These are phyloP conservation scores for Oryctes rhinoceros DNA, from an alignment of 1,140 invertebrate genomes.

Conservation along the genomic window DNA sequence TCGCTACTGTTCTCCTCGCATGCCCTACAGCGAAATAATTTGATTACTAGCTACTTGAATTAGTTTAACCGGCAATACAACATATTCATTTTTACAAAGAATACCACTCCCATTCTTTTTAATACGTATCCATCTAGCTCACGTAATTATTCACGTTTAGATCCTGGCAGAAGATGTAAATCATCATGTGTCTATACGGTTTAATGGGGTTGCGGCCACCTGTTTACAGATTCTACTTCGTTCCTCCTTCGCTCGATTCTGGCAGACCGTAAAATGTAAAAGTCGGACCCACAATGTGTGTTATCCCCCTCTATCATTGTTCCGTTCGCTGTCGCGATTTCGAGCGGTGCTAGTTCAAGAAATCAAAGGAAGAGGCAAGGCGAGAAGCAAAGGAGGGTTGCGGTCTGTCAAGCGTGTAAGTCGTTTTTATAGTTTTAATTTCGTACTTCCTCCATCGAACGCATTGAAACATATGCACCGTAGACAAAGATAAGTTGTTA, in stretches of 20 bases:
- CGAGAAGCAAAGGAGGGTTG: not conserved
- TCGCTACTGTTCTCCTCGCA: no score
- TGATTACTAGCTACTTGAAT: no score
- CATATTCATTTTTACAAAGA: no score
- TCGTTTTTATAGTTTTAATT: constrained; percentile 3
- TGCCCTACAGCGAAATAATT: no score
- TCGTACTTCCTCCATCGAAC: not conserved
- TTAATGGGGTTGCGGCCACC: constrained; percentile 3
- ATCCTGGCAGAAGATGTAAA: constrained; percentile 5
- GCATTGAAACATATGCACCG: not conserved
- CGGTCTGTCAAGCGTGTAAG: constrained; percentile 3
- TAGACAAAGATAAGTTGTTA: not conserved
- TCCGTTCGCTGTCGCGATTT: not conserved
- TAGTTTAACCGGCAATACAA: no score
- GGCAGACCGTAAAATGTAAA: constrained; percentile 19
- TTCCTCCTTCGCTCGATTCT: not conserved
- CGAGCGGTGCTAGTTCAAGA: not conserved
- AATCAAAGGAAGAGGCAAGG: not conserved
- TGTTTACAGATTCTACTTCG: not conserved
- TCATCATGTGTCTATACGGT: not conserved
- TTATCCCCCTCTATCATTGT: not conserved
- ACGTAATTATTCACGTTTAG: not conserved
- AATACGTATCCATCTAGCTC: not conserved
- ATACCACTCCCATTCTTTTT: no score
- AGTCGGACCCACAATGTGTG: not conserved